Conservation (phyloP, 2,888 invertebrate species). For the Tethea ocularis region DNA sequence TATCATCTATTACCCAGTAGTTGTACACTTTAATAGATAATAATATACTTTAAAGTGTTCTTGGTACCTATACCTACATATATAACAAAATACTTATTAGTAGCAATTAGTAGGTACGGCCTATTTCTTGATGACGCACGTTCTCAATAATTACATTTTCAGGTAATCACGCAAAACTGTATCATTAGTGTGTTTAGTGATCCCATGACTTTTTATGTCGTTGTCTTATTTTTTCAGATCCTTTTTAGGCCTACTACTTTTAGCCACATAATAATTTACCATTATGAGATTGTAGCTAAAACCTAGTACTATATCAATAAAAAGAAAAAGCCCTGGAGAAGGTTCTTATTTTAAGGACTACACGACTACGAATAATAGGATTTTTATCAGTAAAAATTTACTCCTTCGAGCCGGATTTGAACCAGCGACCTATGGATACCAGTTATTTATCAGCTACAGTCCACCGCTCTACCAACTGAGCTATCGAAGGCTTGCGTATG, state of each 20-base stretch:
- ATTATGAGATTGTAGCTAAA: too few species aligned
- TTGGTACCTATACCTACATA: background rate
- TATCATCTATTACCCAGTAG: background rate
- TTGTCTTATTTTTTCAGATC: too few species aligned
- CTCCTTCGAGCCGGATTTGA: constrained; percentile 85
- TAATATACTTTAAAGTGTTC: background rate
- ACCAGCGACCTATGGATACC: constrained; percentile 85
- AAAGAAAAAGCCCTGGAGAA: too few species aligned
- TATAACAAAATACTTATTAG: too few species aligned
- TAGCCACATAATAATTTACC: too few species aligned
- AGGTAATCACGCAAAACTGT: too few species aligned
- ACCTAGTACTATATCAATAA: too few species aligned
- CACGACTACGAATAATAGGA: background rate
- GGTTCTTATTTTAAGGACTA: too few species aligned
- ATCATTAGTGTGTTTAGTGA: too few species aligned
- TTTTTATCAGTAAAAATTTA: constrained; percentile 23
- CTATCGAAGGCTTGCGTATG: constrained; percentile 6
- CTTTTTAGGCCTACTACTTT: too few species aligned
- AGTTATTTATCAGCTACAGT: constrained; percentile 57
- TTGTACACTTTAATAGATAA: background rate
- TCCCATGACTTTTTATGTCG: too few species aligned
- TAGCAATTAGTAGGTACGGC: too few species aligned
- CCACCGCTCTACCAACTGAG: constrained; percentile 82
- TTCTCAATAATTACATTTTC: background rate
- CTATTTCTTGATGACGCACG: background rate